These are phyloP conservation scores for Biston stratarius DNA, from an alignment of 2,888 invertebrate species.

Conservation along the genomic window DNA sequence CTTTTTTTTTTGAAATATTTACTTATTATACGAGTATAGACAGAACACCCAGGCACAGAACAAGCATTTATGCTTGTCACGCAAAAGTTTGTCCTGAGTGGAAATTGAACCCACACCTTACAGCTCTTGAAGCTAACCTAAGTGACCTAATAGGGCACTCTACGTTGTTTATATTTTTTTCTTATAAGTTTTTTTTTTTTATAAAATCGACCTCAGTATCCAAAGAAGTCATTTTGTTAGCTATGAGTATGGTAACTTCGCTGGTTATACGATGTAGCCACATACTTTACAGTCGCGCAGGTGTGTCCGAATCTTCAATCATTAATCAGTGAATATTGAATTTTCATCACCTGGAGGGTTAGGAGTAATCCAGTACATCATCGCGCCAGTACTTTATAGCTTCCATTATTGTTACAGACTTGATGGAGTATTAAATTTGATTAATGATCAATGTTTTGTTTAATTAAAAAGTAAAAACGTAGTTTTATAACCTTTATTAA, in stretches of 20 bases:
- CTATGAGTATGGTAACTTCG: not conserved
- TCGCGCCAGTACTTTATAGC: conserved; percentile 46
- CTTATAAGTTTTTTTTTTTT: no score
- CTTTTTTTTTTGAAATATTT: no score
- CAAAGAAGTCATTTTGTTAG: no score
- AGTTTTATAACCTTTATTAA: not conserved
- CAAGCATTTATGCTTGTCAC: no score
- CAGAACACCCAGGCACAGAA: no score
- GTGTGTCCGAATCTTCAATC: not conserved
- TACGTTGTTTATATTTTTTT: no score
- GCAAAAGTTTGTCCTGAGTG: no score
- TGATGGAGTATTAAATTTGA: conserved; percentile 20
- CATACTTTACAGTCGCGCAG: conserved; percentile 10
- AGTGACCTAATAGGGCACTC: no score
- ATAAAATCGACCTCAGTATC: no score
- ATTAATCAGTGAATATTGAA: conserved; percentile 74
- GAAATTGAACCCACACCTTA: no score
- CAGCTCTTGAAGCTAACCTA: no score
- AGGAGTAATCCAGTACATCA: conserved; percentile 59
- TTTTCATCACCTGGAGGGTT: conserved; percentile 69
- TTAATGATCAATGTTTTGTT: conserved; percentile 19
- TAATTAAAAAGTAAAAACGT: conserved; percentile 24
- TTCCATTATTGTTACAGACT: conserved; percentile 19
- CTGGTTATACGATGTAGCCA: not conserved
- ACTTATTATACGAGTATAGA: no score